A percentile compares a stretch with the other conserved stretches of the same genome.
Conservation (phyloP, 2,888 invertebrate genomes). For the Lypha dubia region DNA sequence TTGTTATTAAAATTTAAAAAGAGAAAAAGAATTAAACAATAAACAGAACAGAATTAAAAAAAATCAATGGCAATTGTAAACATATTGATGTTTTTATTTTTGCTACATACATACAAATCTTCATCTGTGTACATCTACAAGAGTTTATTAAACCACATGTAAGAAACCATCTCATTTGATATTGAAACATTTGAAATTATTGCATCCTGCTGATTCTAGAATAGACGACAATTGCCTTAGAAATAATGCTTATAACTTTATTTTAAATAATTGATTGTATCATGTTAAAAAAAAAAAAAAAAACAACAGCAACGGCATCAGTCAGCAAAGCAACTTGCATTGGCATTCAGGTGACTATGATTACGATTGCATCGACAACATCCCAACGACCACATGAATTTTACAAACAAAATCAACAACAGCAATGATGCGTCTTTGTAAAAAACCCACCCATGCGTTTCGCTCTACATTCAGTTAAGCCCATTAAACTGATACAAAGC, state of each 20-base stretch:
- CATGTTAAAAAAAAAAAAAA: slow-evolving; percentile 27
- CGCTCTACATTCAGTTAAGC: slow-evolving; percentile 59
- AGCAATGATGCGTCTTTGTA: slow-evolving; percentile 39
- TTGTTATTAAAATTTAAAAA: slow-evolving; percentile 5
- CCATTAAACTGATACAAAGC: slow-evolving; percentile 50
- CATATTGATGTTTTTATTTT: slow-evolving; percentile 3
- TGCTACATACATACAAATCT: neutral
- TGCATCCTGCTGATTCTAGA: slow-evolving; percentile 77
- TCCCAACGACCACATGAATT: slow-evolving; percentile 36
- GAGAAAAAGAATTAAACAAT: neutral
- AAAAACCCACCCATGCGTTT: slow-evolving; percentile 80
- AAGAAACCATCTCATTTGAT: slow-evolving; percentile 23
- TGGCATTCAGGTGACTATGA: slow-evolving; percentile 12
- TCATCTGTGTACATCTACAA: neutral
- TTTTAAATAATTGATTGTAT: slow-evolving; percentile 73
- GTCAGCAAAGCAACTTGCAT: slow-evolving; percentile 24
- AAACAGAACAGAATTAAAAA: slow-evolving; percentile 7
- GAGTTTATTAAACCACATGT: slow-evolving; percentile 12
- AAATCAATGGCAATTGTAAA: slow-evolving; percentile 34
- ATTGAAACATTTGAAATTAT: slow-evolving; percentile 72
- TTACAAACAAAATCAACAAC: slow-evolving; percentile 7
- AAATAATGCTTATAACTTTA: slow-evolving; percentile 77
- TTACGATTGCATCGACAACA: slow-evolving; percentile 32
- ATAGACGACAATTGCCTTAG: slow-evolving; percentile 62
- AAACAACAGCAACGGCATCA: slow-evolving; percentile 25